Percentiles rank a stretch among this genome's conserved stretches.
Conservation (phyloP, 1,140 invertebrate species). For the Eriosoma lanigerum region DNA sequence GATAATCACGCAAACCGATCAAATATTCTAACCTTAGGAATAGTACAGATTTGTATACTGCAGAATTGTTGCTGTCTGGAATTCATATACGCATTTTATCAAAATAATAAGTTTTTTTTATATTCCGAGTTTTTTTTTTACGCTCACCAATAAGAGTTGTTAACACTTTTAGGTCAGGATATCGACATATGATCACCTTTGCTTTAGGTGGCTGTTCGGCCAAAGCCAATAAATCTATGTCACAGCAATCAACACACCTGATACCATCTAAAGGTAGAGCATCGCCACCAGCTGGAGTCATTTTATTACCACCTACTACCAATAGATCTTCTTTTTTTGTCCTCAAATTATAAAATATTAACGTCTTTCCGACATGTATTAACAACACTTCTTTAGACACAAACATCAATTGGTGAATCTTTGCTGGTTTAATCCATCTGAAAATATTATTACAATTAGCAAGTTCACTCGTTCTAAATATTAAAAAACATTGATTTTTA, state of each 20-base stretch:
- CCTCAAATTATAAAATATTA: constrained; percentile 12
- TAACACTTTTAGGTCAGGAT: constrained; percentile 18
- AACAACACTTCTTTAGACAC: constrained; percentile 28
- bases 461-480: no score
- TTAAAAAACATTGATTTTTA: no score
- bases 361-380: neutral
- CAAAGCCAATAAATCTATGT: constrained; percentile 13
- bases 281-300: neutral
- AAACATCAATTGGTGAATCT: neutral
- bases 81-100: neutral
- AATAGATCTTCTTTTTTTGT: constrained; percentile 9
- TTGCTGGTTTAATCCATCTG: constrained; percentile 26
- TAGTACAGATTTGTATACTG: neutral
- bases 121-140: neutral
- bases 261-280: constrained; percentile 4
- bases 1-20: constrained; percentile 36
- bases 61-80: neutral
- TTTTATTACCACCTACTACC: neutral
- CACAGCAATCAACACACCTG: constrained; percentile 6
- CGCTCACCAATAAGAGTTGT: constrained; percentile 4
- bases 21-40: constrained; percentile 24
- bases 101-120: no score
- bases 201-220: neutral
- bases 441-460: no score
- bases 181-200: constrained; percentile 8